Base-by-base conservation (phyloP, 2,797 vertebrate species). In the Cossypha heuglini region DNA sequence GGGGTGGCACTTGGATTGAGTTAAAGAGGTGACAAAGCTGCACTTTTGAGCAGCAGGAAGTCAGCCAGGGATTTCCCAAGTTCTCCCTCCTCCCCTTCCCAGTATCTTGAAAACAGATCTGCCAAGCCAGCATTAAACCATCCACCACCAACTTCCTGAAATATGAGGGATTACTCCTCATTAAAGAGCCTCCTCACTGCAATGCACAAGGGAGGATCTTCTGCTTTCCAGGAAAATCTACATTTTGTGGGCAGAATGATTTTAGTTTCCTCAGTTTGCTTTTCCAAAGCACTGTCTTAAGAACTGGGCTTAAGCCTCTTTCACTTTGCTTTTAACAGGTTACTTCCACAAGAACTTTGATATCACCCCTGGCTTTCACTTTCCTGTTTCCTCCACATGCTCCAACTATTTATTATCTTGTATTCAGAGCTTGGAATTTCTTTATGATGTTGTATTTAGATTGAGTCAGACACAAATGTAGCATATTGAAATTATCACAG, bases 401-500 rank as follows among this genome's bases (percentile, higher is more conserved):
- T 38, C 19, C 49, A 57, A n/a, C 4, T 55, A 5, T n/a, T n/a
- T 49, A 18, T 48, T 33, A 33, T 4, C 49, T 33, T 20, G 20
- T 26, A 16, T 16, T 52, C 26, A 40, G 57, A 76, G 40, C 20
- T 3, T 18, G 8, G 6, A 42, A 69, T 48, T 43, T 21, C 4
- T 8, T 11, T 14, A 5, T 1, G 13, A 55, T 15, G 22, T 28
- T 1, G 4, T 5, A 20, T 48, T 68, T 31, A n/a, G 62, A 78
- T 13, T 19, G 33, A 69, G 31, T 35, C 67, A 62, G 43, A 40
- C 43, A 66, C 16, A 66, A 58, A 28, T 2, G 8, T 1, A 48
- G 68, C 3, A 5, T 2, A 5, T 0, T 21, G 28, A 35, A 57
- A 35, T 21, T 35, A 16, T 16, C 28, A 13, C 0, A 19, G 25